Base-by-base conservation (phyloP, 2,797 vertebrate genomes). In the Hydrolagus colliei region DNA sequence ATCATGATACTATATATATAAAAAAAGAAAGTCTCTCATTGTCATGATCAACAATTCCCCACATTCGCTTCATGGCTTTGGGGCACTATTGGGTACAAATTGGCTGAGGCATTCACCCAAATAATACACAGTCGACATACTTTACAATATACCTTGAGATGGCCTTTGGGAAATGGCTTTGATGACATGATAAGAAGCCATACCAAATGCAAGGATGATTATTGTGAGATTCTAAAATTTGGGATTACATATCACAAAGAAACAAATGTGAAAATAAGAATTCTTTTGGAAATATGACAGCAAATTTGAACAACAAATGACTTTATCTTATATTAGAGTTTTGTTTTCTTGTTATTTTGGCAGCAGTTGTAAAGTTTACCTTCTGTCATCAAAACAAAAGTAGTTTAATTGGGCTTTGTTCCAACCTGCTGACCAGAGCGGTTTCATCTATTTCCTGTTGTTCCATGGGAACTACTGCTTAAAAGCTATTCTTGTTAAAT, bases 321-420 rank as follows among this genome's bases (percentile, higher is more conserved):
- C 22, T n/a, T 84, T 52, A 84, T 52, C 79, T 52, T 86, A 86
- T 13, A 86, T 87, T 77, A 86, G 0, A 71, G 85, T 63, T 73
- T 87, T 27, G 11, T 75, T 87, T 87, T 35, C 87, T 84, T 87
- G 72, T 89, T 88, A 85, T 52, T 75, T 86, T 61, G 41, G 72
- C 65, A 61, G 86, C 86, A 89, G 75, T 86, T 86, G 52, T 87
- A 86, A 86, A 89, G 86, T 76, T 88, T 87, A 87, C 5, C 16
- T 9, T 79, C 79, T 89, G 84, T 91, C 86, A 86, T 59, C 12
- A 86, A 87, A 89, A 90, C 88, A 89, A 90, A 91, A 88, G 88
- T 65, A 86, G 87, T 88, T 88, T 89, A 87, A 63, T 41, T 90
- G 88, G 87, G 88, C 88, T 90, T 87, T 7, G 35, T 90, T 90